Percentiles rank a stretch among this genome's conserved stretches.
Conservation (phyloP, 37 sponge, comb jelly and placozoan species). For the Mnemiopsis leidyi region DNA sequence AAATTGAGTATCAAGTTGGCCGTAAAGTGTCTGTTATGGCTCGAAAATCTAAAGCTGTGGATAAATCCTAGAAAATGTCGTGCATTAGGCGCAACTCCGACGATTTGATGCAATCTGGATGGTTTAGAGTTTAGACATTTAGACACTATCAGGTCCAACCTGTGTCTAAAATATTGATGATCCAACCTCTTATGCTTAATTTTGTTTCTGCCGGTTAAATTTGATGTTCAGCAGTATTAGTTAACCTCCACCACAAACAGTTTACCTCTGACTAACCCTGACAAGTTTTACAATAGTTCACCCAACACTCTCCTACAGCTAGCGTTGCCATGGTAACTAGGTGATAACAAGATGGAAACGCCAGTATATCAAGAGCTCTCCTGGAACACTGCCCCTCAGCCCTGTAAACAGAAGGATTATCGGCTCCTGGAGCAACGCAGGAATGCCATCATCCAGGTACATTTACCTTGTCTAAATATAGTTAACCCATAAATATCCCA, state of each 20-base stretch:
- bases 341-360: constrained; percentile 8
- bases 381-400: background rate
- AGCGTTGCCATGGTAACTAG: background rate
- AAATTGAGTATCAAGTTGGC: background rate
- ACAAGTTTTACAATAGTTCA: too few relatives aligned
- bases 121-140: too few relatives aligned
- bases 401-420: constrained; percentile 25
- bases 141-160: too few relatives aligned
- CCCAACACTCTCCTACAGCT: background rate
- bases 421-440: background rate
- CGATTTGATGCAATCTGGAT: background rate
- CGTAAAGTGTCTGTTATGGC: background rate
- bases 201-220: too few relatives aligned
- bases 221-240: too few relatives aligned
- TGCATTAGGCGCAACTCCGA: background rate
- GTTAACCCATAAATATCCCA: too few relatives aligned
- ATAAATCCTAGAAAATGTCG: background rate
- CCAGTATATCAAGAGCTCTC: constrained; percentile 38
- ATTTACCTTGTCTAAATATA: too few relatives aligned
- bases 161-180: too few relatives aligned
- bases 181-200: too few relatives aligned
- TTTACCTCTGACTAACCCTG: too few relatives aligned
- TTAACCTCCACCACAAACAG: too few relatives aligned
- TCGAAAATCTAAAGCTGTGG: background rate
- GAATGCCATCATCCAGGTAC: background rate